These are phyloP conservation scores for Okamejei kenojei DNA, from an alignment of 2,797 vertebrate species.

Conservation along the genomic window DNA sequence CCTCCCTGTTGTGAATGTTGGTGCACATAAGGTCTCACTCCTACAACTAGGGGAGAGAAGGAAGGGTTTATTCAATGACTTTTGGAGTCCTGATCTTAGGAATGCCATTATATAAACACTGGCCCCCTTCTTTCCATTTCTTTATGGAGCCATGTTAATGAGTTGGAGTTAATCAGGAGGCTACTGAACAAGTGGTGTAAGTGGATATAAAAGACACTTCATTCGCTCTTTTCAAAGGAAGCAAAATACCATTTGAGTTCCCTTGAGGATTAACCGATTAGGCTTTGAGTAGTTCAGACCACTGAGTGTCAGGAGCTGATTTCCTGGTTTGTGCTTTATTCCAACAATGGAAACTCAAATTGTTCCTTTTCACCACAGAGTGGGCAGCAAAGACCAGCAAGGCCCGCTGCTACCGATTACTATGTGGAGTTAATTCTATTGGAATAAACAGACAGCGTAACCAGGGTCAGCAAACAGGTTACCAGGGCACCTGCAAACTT, in stretches of 20 bases:
- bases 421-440: not conserved
- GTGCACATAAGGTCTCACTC: no score
- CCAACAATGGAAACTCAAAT: not conserved
- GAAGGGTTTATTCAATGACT: no score
- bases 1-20: no score
- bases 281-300: not conserved
- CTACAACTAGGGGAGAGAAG: no score
- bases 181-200: not conserved
- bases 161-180: not conserved
- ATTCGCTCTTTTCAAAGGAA: not conserved
- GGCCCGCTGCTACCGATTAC: not conserved
- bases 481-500: not conserved
- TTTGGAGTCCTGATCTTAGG: no score
- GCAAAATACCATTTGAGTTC: not conserved
- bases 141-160: not conserved
- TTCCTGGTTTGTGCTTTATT: not conserved
- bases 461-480: not conserved
- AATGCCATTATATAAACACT: no score
- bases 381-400: not conserved
- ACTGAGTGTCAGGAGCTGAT: not conserved
- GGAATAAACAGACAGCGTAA: not conserved
- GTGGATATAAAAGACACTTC: not conserved
- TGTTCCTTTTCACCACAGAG: not conserved
- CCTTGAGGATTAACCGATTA: not conserved
- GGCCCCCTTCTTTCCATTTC: not conserved